Conservation (phyloP, 2,113 vertebrate species). For the Dicerorhinus sumatrensis region DNA sequence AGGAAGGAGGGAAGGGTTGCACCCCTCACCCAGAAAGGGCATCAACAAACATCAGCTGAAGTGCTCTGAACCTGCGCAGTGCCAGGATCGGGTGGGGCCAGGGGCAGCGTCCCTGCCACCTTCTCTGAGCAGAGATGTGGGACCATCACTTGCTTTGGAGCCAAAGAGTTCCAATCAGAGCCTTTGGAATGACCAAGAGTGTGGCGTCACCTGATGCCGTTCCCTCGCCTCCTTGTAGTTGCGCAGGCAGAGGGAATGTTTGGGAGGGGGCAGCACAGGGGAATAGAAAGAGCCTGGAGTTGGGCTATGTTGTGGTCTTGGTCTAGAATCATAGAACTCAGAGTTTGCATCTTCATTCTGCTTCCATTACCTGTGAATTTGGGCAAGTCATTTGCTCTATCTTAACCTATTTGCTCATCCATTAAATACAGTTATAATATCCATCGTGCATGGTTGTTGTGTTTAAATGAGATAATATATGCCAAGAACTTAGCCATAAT, state of each 20-base stretch:
- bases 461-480: neutral
- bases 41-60: neutral
- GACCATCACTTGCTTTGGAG: neutral
- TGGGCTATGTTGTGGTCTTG: neutral
- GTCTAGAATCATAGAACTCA: fast-evolving
- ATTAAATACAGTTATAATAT: neutral
- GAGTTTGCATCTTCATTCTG: neutral
- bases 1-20: neutral
- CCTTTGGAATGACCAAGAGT: neutral
- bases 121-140: neutral
- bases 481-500: neutral
- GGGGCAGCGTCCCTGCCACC: neutral
- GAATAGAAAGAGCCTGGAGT: neutral
- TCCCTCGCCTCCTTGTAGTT: neutral
- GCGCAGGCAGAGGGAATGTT: neutral
- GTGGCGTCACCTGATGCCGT: fast-evolving
- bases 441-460: neutral
- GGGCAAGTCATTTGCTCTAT: neutral
- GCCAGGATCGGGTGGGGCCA: neutral
- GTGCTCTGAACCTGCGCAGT: too few species aligned
- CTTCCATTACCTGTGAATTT: neutral
- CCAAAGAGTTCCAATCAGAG: neutral
- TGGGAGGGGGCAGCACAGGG: neutral
- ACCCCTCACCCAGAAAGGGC: fast-evolving
- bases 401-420: neutral